Percentiles rank a stretch among this genome's conserved stretches.
These are phyloP conservation scores for Norana najaformis DNA, from an alignment of 2,888 invertebrate species.

Conservation along the genomic window DNA sequence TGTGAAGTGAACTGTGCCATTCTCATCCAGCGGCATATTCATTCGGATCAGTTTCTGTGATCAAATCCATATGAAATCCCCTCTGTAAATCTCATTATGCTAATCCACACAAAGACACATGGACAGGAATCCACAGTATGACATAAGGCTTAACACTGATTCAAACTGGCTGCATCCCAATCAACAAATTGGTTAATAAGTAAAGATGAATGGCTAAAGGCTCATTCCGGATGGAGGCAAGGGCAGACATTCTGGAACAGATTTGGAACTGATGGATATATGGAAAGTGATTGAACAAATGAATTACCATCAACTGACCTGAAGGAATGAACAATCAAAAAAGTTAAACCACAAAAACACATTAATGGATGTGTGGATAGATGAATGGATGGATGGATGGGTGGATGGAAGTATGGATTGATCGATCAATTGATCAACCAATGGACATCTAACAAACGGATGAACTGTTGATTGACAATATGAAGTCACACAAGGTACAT, in stretches of 20 bases:
- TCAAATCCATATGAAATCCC: neutral
- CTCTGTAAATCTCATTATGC: too few relatives aligned
- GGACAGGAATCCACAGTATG: neutral
- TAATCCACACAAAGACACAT: too few relatives aligned
- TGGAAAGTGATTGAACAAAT: neutral
- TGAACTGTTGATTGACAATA: neutral
- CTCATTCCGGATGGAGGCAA: neutral
- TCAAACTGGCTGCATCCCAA: neutral
- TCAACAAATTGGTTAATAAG: too few relatives aligned
- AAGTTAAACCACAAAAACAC: neutral
- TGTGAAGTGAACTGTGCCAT: constrained; percentile 96
- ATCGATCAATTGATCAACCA: too few relatives aligned
- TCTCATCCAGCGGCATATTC: constrained; percentile 98
- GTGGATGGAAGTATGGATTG: too few relatives aligned
- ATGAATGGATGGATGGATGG: neutral
- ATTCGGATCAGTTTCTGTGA: constrained; percentile 89
- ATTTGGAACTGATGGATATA: neutral
- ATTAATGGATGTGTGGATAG: neutral
- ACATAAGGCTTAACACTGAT: neutral
- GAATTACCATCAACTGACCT: neutral
- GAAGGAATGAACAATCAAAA: neutral
- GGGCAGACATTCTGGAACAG: neutral
- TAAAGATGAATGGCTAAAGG: neutral
- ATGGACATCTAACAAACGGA: neutral
- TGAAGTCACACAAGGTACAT: neutral